Conservation (phyloP, 2,113 vertebrate species). For the Percopsis transmontana region DNA sequence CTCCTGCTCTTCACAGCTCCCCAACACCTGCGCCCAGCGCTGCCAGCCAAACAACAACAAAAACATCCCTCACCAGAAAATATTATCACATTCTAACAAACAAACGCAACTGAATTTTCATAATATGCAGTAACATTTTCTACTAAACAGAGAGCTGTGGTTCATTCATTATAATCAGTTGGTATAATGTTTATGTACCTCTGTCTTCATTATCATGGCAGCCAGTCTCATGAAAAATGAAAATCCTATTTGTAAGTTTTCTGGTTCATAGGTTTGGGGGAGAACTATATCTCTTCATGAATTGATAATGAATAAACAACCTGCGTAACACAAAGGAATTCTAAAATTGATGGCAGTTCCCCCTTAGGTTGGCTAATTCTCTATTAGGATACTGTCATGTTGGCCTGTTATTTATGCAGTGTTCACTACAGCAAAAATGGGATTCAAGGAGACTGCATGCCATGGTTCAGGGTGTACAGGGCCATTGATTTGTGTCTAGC, state of each 20-base stretch:
- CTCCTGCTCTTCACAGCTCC: slow-evolving; percentile 26
- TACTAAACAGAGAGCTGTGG: no score
- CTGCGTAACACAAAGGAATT: background rate
- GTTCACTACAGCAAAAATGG: background rate
- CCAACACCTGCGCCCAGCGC: slow-evolving; percentile 45
- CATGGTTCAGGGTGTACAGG: slow-evolving; percentile 5
- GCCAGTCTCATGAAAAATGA: no score
- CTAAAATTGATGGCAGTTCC: background rate
- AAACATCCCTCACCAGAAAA: background rate
- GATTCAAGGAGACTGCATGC: slow-evolving; percentile 38
- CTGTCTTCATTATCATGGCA: no score
- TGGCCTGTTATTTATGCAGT: background rate
- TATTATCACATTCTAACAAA: slow-evolving; percentile 26
- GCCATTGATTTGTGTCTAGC: slow-evolving; percentile 65
- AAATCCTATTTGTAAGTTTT: no score
- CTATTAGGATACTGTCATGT: slow-evolving; percentile 31
- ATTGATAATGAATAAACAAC: no score
- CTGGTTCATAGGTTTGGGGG: background rate
- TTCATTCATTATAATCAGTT: no score
- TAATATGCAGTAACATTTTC: no score
- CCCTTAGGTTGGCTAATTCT: slow-evolving; percentile 11
- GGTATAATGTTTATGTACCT: no score
- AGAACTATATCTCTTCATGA: background rate
- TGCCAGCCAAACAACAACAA: background rate
- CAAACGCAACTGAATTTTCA: no score